Conservation (phyloP, 2,113 vertebrate genomes). For the Antigone vipio region DNA sequence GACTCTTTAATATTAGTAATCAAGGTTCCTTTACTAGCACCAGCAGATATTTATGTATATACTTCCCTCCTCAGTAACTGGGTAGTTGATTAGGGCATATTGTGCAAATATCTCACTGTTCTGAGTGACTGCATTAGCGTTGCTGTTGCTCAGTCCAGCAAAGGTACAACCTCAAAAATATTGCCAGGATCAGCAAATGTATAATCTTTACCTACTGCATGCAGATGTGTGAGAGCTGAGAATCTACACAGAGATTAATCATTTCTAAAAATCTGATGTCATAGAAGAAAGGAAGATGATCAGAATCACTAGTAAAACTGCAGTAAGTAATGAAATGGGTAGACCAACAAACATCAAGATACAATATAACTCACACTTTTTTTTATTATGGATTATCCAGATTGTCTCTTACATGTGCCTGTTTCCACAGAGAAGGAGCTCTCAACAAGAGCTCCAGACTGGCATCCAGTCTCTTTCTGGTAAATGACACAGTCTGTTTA, state of each 20-base stretch:
- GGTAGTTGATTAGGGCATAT: background rate
- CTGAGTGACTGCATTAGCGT: constrained; percentile 31
- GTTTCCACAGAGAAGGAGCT: background rate
- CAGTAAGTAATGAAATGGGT: background rate
- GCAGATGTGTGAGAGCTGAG: background rate
- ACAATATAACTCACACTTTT: background rate
- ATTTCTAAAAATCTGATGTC: background rate
- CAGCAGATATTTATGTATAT: constrained; percentile 56
- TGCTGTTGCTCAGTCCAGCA: background rate
- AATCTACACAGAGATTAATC: background rate
- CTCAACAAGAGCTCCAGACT: background rate
- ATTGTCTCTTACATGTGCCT: background rate
- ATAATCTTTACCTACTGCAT: background rate
- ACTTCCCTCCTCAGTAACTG: background rate
- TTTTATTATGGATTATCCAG: constrained; percentile 1
- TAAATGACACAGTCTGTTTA: background rate
- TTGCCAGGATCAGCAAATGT: background rate
- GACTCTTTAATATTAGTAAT: background rate
- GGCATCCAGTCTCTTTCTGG: background rate
- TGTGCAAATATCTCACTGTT: constrained; percentile 39
- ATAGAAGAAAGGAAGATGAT: background rate
- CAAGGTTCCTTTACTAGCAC: constrained; percentile 19
- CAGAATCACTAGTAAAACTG: background rate
- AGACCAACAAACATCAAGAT: background rate
- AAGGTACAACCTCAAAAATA: background rate